A percentile compares a stretch with the other conserved stretches of the same genome.
These are phyloP conservation scores for Apeltes quadracus DNA, from an alignment of 2,113 vertebrate species.

Conservation along the genomic window DNA sequence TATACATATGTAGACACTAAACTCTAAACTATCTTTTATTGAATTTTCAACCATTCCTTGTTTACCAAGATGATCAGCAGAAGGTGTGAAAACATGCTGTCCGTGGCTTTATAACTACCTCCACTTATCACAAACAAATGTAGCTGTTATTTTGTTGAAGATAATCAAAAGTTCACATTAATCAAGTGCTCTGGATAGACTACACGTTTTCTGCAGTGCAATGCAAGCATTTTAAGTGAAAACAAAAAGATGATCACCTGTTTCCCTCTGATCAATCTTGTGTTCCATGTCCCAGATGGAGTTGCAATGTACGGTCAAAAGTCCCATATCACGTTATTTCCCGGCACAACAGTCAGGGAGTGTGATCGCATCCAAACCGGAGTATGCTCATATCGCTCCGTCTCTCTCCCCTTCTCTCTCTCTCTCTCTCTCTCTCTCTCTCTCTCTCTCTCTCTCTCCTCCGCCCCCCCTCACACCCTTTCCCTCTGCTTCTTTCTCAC, in stretches of 20 bases:
- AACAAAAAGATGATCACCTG: constrained; percentile 65
- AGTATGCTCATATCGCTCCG: constrained; percentile 45
- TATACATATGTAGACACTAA: background rate
- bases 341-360: constrained; percentile 18
- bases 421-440: constrained; percentile 4
- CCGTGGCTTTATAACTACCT: background rate
- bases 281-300: constrained; percentile 37
- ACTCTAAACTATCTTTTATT: too few species aligned
- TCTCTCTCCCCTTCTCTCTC: constrained; percentile 20
- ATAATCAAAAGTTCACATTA: constrained; percentile 5
- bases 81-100: background rate
- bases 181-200: background rate
- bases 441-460: constrained; percentile 22
- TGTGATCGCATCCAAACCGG: constrained; percentile 35
- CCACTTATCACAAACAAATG: background rate
- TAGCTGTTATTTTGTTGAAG: background rate
- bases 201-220: background rate
- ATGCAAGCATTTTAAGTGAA: constrained; percentile 1
- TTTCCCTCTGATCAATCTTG: constrained; percentile 40
- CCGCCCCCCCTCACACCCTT: constrained; percentile 31
- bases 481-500: constrained; percentile 56
- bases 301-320: background rate
- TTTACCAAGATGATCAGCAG: background rate
- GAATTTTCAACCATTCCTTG: too few species aligned
- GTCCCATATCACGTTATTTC: constrained; percentile 43